These are phyloP conservation scores for Avahi laniger DNA, from an alignment of 2,797 vertebrate species.

Conservation along the genomic window DNA sequence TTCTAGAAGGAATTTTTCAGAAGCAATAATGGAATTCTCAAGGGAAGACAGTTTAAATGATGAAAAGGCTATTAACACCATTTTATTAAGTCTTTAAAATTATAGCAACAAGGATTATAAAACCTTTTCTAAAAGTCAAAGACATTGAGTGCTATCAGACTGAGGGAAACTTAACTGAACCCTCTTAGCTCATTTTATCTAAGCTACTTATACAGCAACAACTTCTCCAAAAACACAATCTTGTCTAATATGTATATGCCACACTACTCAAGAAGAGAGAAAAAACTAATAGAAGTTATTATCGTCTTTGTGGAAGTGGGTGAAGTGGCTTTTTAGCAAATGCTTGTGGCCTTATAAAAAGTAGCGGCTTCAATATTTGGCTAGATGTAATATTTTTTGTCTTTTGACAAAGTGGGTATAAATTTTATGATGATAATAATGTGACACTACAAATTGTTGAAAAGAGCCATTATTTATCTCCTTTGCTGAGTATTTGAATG, in stretches of 20 bases:
- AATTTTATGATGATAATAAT: not conserved
- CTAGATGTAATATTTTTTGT: not conserved
- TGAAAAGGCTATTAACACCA: slow-evolving; percentile 53
- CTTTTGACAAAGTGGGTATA: not conserved
- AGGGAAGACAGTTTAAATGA: slow-evolving; percentile 44
- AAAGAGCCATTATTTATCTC: not conserved
- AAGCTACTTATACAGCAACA: not conserved
- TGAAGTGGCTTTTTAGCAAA: slow-evolving; percentile 8
- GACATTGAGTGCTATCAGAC: not conserved
- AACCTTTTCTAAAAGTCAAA: slow-evolving; percentile 55
- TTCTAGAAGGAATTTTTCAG: slow-evolving; percentile 37
- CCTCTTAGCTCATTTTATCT: slow-evolving; percentile 27
- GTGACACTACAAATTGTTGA: not conserved
- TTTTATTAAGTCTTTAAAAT: slow-evolving; percentile 65
- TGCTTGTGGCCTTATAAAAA: not conserved
- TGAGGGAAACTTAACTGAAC: slow-evolving; percentile 8
- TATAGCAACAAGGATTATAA: slow-evolving; percentile 41
- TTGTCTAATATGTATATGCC: not conserved
- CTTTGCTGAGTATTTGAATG: not conserved
- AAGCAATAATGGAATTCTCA: slow-evolving; percentile 45
- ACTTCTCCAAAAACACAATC: not conserved
- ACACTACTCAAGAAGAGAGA: not conserved
- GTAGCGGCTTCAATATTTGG: not conserved
- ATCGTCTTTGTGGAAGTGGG: not conserved
- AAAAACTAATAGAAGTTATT: not conserved